phyloP scores from a whole-genome alignment of 2,113 vertebrate species.

The Tragelaphus scriptus region DNA sequence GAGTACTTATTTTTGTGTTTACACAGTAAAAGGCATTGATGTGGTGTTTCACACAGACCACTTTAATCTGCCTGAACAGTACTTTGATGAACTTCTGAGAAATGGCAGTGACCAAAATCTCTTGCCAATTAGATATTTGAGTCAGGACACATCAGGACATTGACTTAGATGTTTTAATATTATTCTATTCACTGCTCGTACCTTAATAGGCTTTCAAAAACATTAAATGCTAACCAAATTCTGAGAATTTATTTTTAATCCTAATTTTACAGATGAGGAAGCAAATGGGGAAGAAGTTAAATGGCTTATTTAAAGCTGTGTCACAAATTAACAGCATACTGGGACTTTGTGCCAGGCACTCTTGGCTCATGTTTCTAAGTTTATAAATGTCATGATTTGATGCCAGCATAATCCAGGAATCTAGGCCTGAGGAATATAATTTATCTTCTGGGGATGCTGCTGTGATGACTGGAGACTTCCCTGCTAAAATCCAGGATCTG shows the following conservation, averaged over 20 bases:
- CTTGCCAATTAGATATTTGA: slow-evolving; percentile 40
- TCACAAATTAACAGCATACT: neutral
- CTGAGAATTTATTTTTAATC: slow-evolving; percentile 53
- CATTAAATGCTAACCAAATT: slow-evolving; percentile 42
- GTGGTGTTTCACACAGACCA: neutral
- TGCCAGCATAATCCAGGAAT: neutral
- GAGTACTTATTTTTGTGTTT: slow-evolving; percentile 27
- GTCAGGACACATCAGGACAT: neutral
- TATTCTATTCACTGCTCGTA: neutral
- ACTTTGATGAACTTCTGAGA: slow-evolving; percentile 27
- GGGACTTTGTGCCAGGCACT: neutral
- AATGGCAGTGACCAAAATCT: slow-evolving; percentile 27
- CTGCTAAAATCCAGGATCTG: neutral
- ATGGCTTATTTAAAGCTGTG: slow-evolving; percentile 43
- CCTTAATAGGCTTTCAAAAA: slow-evolving; percentile 39
- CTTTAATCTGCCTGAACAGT: neutral
- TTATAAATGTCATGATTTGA: slow-evolving; percentile 5
- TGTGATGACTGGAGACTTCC: neutral
- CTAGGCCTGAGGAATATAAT: neutral
- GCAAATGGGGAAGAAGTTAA: slow-evolving; percentile 44
- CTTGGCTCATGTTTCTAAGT: neutral
- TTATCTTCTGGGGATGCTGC: neutral
- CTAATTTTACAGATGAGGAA: slow-evolving; percentile 57
- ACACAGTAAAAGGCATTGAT: neutral
- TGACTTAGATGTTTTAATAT: slow-evolving; percentile 6